Evolutionary conservation across 2,113 vertebrate species (phyloP).

Genomic region (Aspiorhynchus laticeps): DNA sequence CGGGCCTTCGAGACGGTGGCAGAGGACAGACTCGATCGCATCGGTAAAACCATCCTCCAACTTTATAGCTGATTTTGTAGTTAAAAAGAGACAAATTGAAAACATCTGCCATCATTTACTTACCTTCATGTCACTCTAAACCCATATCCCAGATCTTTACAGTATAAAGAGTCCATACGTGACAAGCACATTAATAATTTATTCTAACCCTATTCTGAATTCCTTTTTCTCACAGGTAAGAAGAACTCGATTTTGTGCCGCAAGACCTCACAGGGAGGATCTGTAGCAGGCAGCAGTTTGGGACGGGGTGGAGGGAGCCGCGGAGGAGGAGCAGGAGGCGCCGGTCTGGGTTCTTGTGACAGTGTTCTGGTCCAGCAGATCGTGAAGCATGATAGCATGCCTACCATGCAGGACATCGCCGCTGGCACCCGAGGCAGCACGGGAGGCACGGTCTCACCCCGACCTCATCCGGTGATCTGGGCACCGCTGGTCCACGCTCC

Average conservation of each 20-base stretch:
- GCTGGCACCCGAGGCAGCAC: constrained; percentile 62
- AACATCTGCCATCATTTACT: too few species aligned
- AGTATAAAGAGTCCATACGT: background rate
- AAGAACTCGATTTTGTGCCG: constrained; percentile 91
- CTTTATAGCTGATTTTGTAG: background rate
- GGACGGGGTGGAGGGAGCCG: constrained; percentile 76
- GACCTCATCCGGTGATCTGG: constrained; percentile 88
- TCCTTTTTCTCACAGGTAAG: constrained; percentile 79
- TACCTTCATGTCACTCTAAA: too few species aligned
- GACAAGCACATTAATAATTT: background rate
- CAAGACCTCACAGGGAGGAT: constrained; percentile 87
- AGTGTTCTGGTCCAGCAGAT: constrained; percentile 93
- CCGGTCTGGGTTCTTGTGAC: constrained; percentile 79
- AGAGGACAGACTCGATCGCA: constrained; percentile 90
- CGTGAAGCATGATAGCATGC: constrained; percentile 93
- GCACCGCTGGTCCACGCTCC: constrained; percentile 91
- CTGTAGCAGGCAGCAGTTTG: constrained; percentile 77
- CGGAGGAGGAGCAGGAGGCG: constrained; percentile 61
- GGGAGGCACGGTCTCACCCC: constrained; percentile 72
- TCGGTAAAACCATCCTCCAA: constrained; percentile 75
- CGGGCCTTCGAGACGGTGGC: constrained; percentile 96
- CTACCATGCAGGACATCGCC: constrained; percentile 77
- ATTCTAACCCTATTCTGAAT: background rate
- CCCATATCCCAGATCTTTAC: background rate
- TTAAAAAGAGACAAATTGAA: background rate